Evolutionary conservation across 1,140 invertebrate genomes (phyloP), one percentile per base, ranked within the genome.

Genomic region (Zaprionus kolodkinae): DNA sequence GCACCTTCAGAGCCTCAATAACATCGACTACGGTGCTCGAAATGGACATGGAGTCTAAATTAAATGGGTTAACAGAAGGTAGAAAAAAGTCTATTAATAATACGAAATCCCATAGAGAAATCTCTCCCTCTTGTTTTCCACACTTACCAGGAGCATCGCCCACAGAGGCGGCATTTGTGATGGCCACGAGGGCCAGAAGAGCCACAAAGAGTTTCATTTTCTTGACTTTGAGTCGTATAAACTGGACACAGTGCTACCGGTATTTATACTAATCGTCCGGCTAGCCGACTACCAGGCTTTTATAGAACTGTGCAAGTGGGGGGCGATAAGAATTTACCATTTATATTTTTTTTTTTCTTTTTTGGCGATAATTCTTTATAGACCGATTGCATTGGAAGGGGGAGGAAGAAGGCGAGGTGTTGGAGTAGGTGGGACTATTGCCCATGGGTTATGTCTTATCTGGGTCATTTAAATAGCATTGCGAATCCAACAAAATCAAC

Each of bases 221-320:
- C 64, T 68, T 79, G 72, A 59, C 70, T 69, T 45, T 60, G 55
- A 71, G 78, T 85, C 79, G 71, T 83, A 86, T 76, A 72, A 79
- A 86, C 79, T 89, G 79, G 43, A 79, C 81, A 67, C 59, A 68
- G 43, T 76, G 77, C 67, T 62, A 73, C 75, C 91, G 69, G 79
- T 91, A 87, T 79, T 78, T 79, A 89, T 89, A 92, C 91, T 92
- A 84, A 86, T 77, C 72, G 72, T 59, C 36, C 43, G 40, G 36
- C 45, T 61, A 52, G 25, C 11, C 33, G 17, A 40, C 30, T 36
- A 52, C 57, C 35, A 6, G 76, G 56, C 80, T 92, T 92, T 91
- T 92, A 92, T 92, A 92, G 91, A 86, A 59, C 60, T 60, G 45
- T 38, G 9, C 35, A 62, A 54, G 55, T 65, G 64, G 48, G 59